Evolutionary conservation across 2,797 vertebrate species (phyloP).

Genomic region (Cryptoblepharus egeriae): DNA sequence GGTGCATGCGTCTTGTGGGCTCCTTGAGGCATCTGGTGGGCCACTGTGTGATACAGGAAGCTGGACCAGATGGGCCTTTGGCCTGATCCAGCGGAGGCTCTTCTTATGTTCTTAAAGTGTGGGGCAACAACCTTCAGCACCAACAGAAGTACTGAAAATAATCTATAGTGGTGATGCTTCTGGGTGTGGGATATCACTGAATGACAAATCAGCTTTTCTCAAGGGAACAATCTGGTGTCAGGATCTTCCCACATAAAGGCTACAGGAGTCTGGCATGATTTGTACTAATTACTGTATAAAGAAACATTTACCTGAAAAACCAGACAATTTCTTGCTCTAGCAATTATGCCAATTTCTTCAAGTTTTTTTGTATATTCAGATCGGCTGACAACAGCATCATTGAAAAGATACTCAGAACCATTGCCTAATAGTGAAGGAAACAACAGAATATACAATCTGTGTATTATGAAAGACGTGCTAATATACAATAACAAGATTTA

Average conservation of each 20-base stretch:
- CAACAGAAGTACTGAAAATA: no score
- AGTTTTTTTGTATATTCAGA: slow-evolving; percentile 82
- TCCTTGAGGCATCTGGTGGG: no score
- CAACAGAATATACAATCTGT: background rate
- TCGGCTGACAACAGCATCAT: slow-evolving; percentile 76
- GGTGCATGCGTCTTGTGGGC: no score
- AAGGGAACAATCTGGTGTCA: background rate
- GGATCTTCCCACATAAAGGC: background rate
- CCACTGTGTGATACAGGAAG: no score
- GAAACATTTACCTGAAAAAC: slow-evolving; percentile 89
- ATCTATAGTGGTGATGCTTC: background rate
- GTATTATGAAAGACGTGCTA: background rate
- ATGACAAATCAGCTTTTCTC: background rate
- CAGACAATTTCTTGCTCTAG: slow-evolving; percentile 90
- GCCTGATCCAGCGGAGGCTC: no score
- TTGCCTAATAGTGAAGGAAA: slow-evolving; percentile 75
- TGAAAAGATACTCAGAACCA: slow-evolving; percentile 84
- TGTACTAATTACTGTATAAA: background rate
- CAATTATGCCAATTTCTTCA: slow-evolving; percentile 86
- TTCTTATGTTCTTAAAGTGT: no score
- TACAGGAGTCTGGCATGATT: background rate
- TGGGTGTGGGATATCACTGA: background rate
- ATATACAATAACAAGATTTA: no score
- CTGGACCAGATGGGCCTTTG: no score
- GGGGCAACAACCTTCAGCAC: no score